phyloP scores from a whole-genome alignment of 2,888 invertebrate genomes.

The Macrophya annulata region DNA sequence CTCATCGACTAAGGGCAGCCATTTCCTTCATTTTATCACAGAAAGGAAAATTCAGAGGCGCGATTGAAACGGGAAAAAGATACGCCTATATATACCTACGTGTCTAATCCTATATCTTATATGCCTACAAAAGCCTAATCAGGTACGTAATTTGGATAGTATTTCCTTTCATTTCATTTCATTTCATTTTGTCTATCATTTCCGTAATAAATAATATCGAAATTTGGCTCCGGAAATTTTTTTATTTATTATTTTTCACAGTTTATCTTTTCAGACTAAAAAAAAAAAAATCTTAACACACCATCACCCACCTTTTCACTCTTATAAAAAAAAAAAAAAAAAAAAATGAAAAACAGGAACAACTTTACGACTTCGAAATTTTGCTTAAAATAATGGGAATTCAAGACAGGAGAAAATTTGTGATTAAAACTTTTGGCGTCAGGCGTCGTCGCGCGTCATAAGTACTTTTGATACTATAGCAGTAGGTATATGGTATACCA shows the following conservation, averaged over 20 bases:
- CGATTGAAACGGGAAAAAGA: neutral
- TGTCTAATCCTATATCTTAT: neutral
- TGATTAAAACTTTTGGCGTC: neutral
- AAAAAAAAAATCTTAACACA: neutral
- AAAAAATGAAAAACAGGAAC: no score
- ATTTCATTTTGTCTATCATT: neutral
- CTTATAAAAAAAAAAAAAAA: no score
- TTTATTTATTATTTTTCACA: no score
- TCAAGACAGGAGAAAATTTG: neutral
- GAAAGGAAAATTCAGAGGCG: slow-evolving; percentile 26
- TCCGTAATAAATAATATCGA: neutral
- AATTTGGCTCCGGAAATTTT: neutral
- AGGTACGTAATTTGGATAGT: neutral
- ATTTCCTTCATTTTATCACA: slow-evolving; percentile 20
- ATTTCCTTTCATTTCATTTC: neutral
- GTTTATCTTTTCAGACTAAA: neutral
- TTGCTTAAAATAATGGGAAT: neutral
- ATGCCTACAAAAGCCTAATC: neutral
- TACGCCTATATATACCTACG: neutral
- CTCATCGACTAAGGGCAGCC: neutral
- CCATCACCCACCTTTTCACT: no score
- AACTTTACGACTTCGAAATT: no score
- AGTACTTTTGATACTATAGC: neutral
- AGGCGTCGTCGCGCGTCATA: neutral
- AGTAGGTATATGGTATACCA: neutral